Percentiles rank a stretch among this genome's conserved stretches.
These are phyloP conservation scores for Venturia canescens DNA, from an alignment of 1,140 invertebrate genomes.

Conservation along the genomic window DNA sequence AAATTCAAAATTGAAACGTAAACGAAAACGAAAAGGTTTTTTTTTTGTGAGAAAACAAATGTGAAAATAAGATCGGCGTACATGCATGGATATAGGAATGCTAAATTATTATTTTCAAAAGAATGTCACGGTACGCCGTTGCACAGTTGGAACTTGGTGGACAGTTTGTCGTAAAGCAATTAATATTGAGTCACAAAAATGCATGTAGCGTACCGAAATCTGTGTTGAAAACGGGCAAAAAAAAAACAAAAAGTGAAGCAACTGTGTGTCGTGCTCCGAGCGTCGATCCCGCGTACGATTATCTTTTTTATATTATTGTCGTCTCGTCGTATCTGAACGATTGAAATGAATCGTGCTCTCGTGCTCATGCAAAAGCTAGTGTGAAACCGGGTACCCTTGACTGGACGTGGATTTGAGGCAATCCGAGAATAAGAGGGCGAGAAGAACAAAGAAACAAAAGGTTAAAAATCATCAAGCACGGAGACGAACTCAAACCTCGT, in stretches of 20 bases:
- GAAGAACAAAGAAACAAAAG: no score
- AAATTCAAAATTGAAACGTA: not conserved
- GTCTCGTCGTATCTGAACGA: no score
- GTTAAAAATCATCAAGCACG: slow-evolving; percentile 20
- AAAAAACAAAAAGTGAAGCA: not conserved
- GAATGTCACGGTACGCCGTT: slow-evolving; percentile 1
- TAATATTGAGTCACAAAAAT: not conserved
- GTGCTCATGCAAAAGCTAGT: no score
- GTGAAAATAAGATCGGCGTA: not conserved
- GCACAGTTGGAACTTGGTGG: not conserved
- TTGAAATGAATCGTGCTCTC: no score
- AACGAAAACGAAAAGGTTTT: not conserved
- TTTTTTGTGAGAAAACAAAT: not conserved
- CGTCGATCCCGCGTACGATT: no score
- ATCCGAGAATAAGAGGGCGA: no score
- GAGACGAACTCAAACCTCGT: slow-evolving; percentile 64
- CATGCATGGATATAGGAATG: slow-evolving; percentile 18
- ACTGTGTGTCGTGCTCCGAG: no score
- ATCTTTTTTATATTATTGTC: no score
- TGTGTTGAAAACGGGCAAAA: not conserved
- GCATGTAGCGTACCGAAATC: not conserved
- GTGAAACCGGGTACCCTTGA: no score
- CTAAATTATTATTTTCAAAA: slow-evolving; percentile 36
- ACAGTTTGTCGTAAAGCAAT: no score
- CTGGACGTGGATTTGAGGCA: no score